Evolutionary conservation across 2,113 vertebrate species (phyloP).

Genomic region (Propithecus coquereli): DNA sequence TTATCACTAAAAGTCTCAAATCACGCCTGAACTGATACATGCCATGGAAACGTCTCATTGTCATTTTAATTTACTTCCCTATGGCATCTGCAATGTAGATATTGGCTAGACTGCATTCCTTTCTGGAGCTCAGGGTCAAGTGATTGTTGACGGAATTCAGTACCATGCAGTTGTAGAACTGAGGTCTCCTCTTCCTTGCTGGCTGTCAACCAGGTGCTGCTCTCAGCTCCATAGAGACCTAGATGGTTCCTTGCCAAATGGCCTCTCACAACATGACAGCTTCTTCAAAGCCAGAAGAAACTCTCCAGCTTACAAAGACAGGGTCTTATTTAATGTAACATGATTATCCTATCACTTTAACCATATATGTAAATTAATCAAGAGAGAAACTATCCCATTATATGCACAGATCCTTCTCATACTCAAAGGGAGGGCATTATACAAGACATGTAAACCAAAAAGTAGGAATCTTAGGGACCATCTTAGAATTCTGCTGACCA

Average conservation of each 20-base stretch:
- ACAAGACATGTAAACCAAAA: neutral
- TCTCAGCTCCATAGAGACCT: neutral
- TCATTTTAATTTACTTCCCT: neutral
- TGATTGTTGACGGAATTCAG: neutral
- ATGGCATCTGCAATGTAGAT: neutral
- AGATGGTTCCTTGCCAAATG: neutral
- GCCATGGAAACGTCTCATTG: neutral
- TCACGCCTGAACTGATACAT: neutral
- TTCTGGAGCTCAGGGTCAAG: neutral
- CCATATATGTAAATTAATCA: neutral
- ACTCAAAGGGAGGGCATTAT: neutral
- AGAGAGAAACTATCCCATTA: neutral
- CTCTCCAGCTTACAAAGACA: neutral
- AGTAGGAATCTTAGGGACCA: neutral
- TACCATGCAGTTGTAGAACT: neutral
- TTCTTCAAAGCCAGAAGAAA: neutral
- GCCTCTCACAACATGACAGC: neutral
- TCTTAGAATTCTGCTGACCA: neutral
- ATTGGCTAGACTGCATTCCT: neutral
- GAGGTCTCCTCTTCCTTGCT: neutral
- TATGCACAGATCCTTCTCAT: neutral
- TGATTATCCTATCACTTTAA: neutral
- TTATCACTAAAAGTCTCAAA: neutral
- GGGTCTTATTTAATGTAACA: neutral
- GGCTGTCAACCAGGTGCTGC: neutral